These are phyloP conservation scores for Physeter macrocephalus DNA, from an alignment of 2,113 vertebrate genomes.

Conservation along the genomic window DNA sequence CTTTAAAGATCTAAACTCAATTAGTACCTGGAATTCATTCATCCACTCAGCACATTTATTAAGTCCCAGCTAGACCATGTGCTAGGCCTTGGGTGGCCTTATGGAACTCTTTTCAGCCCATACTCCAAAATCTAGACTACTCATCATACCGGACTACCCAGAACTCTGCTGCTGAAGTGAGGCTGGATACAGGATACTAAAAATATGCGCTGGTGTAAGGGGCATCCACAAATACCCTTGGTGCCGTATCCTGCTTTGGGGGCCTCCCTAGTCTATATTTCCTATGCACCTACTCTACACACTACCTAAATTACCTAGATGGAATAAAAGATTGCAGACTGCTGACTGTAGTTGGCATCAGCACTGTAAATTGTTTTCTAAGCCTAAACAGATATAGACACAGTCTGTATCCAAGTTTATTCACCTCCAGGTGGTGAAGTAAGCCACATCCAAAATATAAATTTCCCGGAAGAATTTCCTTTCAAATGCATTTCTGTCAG, in stretches of 20 bases:
- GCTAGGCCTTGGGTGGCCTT: not conserved
- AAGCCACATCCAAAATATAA: not conserved
- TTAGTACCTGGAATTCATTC: not conserved
- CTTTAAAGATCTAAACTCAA: not conserved
- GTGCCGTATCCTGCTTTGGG: not conserved
- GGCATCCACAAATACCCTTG: not conserved
- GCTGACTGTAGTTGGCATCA: not conserved
- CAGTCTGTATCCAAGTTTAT: not conserved
- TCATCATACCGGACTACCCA: not conserved
- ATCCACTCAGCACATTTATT: not conserved
- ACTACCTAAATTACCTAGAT: not conserved
- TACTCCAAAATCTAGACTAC: not conserved
- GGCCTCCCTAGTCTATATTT: no score
- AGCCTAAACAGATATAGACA: not conserved
- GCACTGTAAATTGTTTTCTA: not conserved
- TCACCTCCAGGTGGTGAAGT: not conserved
- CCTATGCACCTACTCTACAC: not conserved
- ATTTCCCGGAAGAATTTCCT: not conserved
- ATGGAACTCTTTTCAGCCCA: not conserved
- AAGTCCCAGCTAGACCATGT: not conserved
- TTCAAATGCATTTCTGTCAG: not conserved
- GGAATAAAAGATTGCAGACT: not conserved
- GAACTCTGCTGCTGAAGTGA: not conserved
- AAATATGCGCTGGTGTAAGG: not conserved
- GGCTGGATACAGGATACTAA: not conserved